Evolutionary conservation across 2,113 vertebrate species (phyloP), one percentile per base, ranked within the genome.

Genomic region (Rhegmatorhina hoffmannsi): DNA sequence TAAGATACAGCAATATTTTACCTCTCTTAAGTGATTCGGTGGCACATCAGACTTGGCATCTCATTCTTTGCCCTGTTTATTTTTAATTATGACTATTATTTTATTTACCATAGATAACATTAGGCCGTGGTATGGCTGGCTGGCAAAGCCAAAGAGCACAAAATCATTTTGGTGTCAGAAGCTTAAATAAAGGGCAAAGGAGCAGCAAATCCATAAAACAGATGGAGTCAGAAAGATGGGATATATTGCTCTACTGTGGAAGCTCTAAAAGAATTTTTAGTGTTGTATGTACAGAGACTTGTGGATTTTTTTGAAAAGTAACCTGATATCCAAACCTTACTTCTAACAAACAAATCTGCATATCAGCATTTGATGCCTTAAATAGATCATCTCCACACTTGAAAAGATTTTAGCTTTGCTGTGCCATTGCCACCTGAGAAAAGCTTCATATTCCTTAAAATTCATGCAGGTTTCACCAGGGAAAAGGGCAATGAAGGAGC

Each of bases 71-170:
- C 24, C 94, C 56, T 97, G 93, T 97, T 97, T 93, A 47, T 90
- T 95, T 97, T 97, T 97, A 90, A 97, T 97, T 90, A 95, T 62
- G 64, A 28, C 58, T 94, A 88, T 94, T 89, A 95, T 90, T 95
- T 87, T 81, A 95, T 96, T 94, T 94, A 52, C 62, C 11, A 5
- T 6, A 36, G 67, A 36, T 69, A 85, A 74, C 2, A 2, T 84
- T 31, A 80, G 38, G 83, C 17, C 16, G 36, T 3, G 26, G 18
- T 50, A 76, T 38, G 87, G 84, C 58, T 81, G 90, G 82, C 63
- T 94, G 78, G 36, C 86, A 82, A 96, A 85, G 66, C 21, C 76
- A 83, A 84, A 63, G 69, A 83, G 68, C 55, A 81, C 69, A 67
- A 76, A 92, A 94, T 53, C 60, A 33, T 95, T 86, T 92, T 1